Base-by-base conservation (phyloP, 2,113 vertebrate species). In the Neodon shergylaensis region DNA sequence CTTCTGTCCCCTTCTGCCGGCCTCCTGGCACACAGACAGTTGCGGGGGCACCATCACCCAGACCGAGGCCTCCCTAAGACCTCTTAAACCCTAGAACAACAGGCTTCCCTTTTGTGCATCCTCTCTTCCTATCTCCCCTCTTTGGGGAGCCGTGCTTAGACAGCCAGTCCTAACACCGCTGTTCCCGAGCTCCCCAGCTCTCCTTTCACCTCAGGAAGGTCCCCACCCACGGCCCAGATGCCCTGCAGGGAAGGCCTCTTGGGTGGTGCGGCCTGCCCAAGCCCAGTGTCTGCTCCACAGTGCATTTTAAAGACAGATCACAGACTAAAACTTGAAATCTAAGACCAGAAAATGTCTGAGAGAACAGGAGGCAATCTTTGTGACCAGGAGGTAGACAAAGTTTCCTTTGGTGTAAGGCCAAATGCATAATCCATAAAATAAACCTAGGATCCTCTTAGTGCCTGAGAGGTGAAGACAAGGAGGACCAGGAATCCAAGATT, bases 381-480 rank as follows among this genome's bases (percentile, higher is more conserved):
- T 47, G 61, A 91, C 28, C 19, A 47, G 39, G 9, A 76, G 58
- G 66, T 63, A 87, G 54, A n/a, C 72, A 85, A 83, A 52, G 21
- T 63, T 90, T 95, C 89, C 94, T 90, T 91, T 90, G n/a, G 31
- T 78, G 16, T 36, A 89, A 78, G 21, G 81, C 49, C 22, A 47
- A 93, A 78, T 84, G n/a, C 58, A 74, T 72, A 72, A 88, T 39
- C 12, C 6, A 47, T n/a, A 89, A 72, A 65, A 94, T 82, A 76
- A 85, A 21, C 66, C 16, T n/a, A 52, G 31, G 31, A 87, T 4
- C 68, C 2, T 28, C 36, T 49, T 36, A 31, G 86, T 47, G 3
- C 47, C 42, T 1, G 5, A 36, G 36, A 28, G 8, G 61, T 28
- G 7, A 7, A 84, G 26, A 65, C 14, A 44, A 4, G 22, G 58